Base-by-base conservation (phyloP, 1,140 invertebrate species). In the Cardiocondyla obscurior region DNA sequence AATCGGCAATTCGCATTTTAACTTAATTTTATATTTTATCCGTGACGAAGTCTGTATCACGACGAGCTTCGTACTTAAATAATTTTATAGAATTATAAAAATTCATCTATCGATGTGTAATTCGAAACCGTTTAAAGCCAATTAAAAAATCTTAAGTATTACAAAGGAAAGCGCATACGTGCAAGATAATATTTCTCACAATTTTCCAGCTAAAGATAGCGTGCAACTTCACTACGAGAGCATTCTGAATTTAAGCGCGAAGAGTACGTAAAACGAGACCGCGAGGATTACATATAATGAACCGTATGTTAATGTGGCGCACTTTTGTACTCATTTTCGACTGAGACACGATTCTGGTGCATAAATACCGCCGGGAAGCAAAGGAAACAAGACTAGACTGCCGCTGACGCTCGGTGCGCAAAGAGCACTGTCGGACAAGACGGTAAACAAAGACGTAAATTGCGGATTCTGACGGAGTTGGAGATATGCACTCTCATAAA, bases 371-470 rank as follows among this genome's bases (percentile, higher is more conserved):
- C 19, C 39, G 19, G 25, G 28, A 16, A 10, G 53, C 1, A 64
- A 64, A 25, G 72, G 39, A 64, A 64, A 64, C 57, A 64, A 25
- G 49, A 55, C 22, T 74, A 74, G 72, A 74, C 57, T 76, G 42
- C 19, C 19, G 33, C 49, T 72, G 33, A 72, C 49, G 69, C 69
- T 72, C 19, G 30, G 22, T 22, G 57, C 25, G 72, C 28, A 64
- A 64, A 76, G 72, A 76, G 55, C 57, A 33, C 58, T 33, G 57
- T 64, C 39, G 60, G 57, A 64, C 72, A 76, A 76, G 57, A 76
- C 28, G 39, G 57, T 76, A 76, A 76, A 76, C 57, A 76, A 76
- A 76, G 72, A 64, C 55, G 49, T 62, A 64, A 53, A 62, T 62
- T 76, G 57, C 28, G 57, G 28, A 62, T 33, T 28, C 72, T 36